Conservation (phyloP, 1,140 invertebrate species). For the Diprion similis region DNA sequence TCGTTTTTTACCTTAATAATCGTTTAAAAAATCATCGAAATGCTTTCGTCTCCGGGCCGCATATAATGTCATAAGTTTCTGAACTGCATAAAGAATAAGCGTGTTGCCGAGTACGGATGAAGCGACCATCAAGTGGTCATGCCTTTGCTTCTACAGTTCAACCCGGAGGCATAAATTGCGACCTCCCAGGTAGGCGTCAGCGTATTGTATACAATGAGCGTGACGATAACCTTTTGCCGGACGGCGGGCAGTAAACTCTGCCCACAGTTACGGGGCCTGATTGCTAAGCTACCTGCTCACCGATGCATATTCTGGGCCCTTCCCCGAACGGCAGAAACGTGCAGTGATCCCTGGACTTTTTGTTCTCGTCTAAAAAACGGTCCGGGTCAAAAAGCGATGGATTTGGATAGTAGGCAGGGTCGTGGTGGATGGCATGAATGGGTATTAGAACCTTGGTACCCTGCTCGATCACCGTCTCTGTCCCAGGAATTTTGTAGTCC, state of each 20-base stretch:
- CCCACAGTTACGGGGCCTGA: neutral
- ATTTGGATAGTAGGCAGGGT: constrained; percentile 67
- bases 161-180: neutral
- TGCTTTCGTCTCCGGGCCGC: too few relatives aligned
- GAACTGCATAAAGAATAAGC: too few relatives aligned
- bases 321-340: constrained; percentile 70
- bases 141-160: too few relatives aligned
- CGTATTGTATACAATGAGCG: too few relatives aligned
- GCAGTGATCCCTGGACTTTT: constrained; percentile 47
- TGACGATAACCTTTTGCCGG: neutral
- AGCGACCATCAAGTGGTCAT: too few relatives aligned
- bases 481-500: constrained; percentile 60
- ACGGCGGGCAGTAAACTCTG: neutral
- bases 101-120: too few relatives aligned
- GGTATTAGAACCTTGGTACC: constrained; percentile 60
- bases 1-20: too few relatives aligned
- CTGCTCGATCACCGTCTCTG: constrained; percentile 56
- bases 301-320: constrained; percentile 70
- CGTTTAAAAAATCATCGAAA: too few relatives aligned
- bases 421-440: constrained; percentile 58
- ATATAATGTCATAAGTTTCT: too few relatives aligned
- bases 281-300: constrained; percentile 46
- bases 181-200: neutral
- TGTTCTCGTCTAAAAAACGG: constrained; percentile 65
- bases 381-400: constrained; percentile 72